These are phyloP conservation scores for Esperia sulphurella DNA, from an alignment of 2,888 invertebrate genomes.

Conservation along the genomic window DNA sequence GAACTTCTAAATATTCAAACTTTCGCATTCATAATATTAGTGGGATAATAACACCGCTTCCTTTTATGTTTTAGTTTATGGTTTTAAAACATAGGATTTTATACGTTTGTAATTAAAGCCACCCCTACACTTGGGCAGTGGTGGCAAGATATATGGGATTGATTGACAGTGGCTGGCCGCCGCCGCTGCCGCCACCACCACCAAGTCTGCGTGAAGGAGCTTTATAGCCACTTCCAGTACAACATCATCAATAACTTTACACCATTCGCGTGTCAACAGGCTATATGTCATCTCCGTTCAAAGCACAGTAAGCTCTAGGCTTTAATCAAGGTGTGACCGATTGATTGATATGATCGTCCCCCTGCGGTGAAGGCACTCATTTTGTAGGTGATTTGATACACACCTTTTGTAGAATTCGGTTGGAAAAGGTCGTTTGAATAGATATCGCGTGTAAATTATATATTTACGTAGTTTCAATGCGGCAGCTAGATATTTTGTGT, in stretches of 20 bases:
- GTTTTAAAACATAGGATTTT: too few relatives aligned
- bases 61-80: too few relatives aligned
- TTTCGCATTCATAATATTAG: too few relatives aligned
- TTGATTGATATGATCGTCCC: constrained; percentile 15
- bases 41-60: too few relatives aligned
- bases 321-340: constrained; percentile 15
- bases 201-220: too few relatives aligned
- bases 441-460: background rate
- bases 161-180: too few relatives aligned
- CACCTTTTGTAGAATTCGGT: constrained; percentile 3
- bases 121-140: too few relatives aligned
- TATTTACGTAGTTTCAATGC: constrained; percentile 11
- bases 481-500: background rate
- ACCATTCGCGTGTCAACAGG: constrained; percentile 41
- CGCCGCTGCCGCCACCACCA: too few relatives aligned
- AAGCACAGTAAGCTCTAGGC: constrained; percentile 3
- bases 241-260: constrained; percentile 3
- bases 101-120: too few relatives aligned
- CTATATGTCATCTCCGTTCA: constrained; percentile 62
- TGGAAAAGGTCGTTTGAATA: too few relatives aligned
- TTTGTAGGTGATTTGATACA: constrained; percentile 5
- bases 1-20: too few relatives aligned
- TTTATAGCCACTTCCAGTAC: constrained; percentile 15
- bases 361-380: constrained; percentile 7
- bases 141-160: too few relatives aligned